These are phyloP conservation scores for Pterocles burchelli DNA, from an alignment of 2,113 vertebrate genomes.

Conservation along the genomic window DNA sequence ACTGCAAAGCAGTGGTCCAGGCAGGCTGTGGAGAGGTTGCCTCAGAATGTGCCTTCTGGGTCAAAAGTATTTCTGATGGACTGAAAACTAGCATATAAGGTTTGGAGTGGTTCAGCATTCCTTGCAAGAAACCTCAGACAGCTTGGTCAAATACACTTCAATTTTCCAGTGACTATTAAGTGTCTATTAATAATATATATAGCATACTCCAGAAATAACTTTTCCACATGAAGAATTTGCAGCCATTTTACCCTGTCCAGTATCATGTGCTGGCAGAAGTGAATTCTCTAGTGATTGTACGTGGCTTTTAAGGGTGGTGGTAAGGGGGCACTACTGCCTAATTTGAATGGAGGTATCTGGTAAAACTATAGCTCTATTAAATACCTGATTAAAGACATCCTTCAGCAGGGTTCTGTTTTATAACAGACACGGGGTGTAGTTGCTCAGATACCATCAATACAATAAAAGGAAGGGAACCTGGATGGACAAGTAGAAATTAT, in stretches of 20 bases:
- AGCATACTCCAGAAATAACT: not conserved
- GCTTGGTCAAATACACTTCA: not conserved
- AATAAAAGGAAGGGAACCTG: not conserved
- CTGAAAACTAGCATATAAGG: not conserved
- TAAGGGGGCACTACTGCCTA: not conserved
- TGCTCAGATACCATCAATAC: not conserved
- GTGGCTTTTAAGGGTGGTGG: not conserved
- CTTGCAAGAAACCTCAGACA: not conserved
- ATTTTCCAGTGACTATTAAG: not conserved
- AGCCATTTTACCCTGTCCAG: not conserved
- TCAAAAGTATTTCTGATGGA: not conserved
- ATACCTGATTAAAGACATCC: not conserved
- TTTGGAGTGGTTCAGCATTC: not conserved
- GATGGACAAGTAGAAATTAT: not conserved
- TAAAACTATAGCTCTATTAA: not conserved
- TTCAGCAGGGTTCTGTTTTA: not conserved
- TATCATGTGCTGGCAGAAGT: not conserved
- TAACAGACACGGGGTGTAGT: not conserved
- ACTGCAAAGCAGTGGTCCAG: not conserved
- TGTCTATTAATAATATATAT: not conserved
- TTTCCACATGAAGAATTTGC: not conserved
- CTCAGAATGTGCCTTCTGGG: fast-evolving
- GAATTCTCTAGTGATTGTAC: not conserved
- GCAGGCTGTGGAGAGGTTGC: not conserved
- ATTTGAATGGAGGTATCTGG: not conserved